Base-by-base conservation (phyloP, 2,797 vertebrate genomes). In the Toxotes lorentzi region DNA sequence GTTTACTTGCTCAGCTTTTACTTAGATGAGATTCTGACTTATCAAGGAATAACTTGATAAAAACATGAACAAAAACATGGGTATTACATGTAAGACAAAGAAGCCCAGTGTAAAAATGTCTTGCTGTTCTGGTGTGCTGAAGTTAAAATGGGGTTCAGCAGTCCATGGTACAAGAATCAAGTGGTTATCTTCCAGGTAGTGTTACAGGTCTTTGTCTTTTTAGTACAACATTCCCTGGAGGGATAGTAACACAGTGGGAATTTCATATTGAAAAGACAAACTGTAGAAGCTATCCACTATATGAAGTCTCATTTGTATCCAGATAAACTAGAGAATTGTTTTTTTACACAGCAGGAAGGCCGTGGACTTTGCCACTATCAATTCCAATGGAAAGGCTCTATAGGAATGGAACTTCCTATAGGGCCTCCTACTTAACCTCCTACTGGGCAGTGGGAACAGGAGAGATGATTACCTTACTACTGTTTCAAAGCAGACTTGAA, bases 1-100 rank as follows among this genome's bases (percentile, higher is more conserved):
- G 41, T 24, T 77, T 32, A 47, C 21, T 50, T 54, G 3, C 7
- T 38, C 19, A 0, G 27, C 7, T 51, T 61, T 56, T 35, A 2
- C 0, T 56, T n/a, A 1, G n/a, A 24, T 56, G 0, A 4, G 30
- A 45, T 4, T 35, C 3, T 27, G 1, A 2, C 14, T 41, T 2
- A 5, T n/a, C 13, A 27, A 27, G 51, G 13, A 16, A 5, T 35
- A 34, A 17, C 4, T 41, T 40, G 16, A 30, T 30, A 30, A 30
- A 30, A 30, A 30, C 27, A 30, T 30, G 4, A 27, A 38, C 34
- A 56, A 48, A 48, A n/a, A 48, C 2, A 6, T 13, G 14, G 23
- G 50, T 3, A 23, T 6, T 23, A 13, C 12, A 27, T 27, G 10
- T 14, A 23, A 51, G 50, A 50, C 47, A 9, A 23, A 40, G 35